phyloP scores from a whole-genome alignment of 2,888 invertebrate genomes.

The Petrolisthes cinctipes region DNA sequence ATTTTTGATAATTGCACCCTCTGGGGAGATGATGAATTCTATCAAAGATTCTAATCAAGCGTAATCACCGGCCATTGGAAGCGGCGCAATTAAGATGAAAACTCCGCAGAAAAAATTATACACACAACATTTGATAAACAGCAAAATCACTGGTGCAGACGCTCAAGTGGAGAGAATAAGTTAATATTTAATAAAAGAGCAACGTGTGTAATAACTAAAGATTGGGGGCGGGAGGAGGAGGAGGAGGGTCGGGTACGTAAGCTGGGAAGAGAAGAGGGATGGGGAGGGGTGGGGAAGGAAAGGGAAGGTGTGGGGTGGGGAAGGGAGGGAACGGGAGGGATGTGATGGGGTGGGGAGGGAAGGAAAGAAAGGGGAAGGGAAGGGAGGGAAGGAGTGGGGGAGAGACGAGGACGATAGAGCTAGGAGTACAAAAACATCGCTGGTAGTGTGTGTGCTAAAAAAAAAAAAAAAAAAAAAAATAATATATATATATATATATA shows the following conservation, averaged over 20 bases:
- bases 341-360: background rate
- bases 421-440: background rate
- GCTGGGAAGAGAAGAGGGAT: background rate
- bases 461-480: background rate
- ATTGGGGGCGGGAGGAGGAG: background rate
- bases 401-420: background rate
- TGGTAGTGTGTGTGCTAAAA: background rate
- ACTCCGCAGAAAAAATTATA: constrained; percentile 22
- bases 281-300: background rate
- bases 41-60: constrained; percentile 25
- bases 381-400: too few relatives aligned
- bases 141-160: constrained; percentile 18
- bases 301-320: background rate
- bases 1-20: constrained; percentile 28
- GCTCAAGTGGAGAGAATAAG: constrained; percentile 6
- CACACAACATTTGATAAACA: constrained; percentile 30
- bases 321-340: background rate
- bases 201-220: background rate
- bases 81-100: constrained; percentile 30
- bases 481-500: background rate
- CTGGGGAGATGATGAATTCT: constrained; percentile 21
- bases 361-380: background rate
- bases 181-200: constrained; percentile 21
- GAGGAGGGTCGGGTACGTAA: background rate
- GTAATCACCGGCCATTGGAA: constrained; percentile 21